These are phyloP conservation scores for Thryonomys swinderianus DNA, from an alignment of 2,113 vertebrate genomes.

Conservation along the genomic window DNA sequence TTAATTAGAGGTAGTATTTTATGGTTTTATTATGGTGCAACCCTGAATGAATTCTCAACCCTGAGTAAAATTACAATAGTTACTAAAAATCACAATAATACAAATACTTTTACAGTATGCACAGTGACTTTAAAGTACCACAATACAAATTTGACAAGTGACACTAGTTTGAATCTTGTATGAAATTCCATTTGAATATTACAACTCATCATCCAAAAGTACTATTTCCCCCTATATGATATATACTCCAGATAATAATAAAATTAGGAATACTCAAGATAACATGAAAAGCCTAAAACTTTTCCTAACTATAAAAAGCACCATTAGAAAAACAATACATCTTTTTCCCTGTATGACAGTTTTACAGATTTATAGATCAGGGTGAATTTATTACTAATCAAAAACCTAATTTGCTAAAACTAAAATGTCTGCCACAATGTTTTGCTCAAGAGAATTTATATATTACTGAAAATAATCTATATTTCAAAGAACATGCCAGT, in stretches of 20 bases:
- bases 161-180: not conserved
- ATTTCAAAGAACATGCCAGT: not conserved
- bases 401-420: not conserved
- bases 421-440: not conserved
- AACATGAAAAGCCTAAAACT: conserved; percentile 54
- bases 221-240: not conserved
- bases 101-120: not conserved
- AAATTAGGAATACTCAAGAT: not conserved
- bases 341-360: not conserved
- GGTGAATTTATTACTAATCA: conserved; percentile 7
- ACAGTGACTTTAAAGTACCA: not conserved
- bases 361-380: not conserved
- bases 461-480: not conserved
- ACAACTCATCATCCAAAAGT: not conserved
- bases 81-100: not conserved
- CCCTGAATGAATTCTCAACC: not conserved
- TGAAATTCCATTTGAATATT: not conserved
- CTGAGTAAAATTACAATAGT: not conserved
- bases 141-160: not conserved
- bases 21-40: not conserved
- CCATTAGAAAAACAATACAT: not conserved
- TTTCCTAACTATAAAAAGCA: not conserved
- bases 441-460: conserved; percentile 33
- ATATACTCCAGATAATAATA: not conserved
- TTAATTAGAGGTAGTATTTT: not conserved